Evolutionary conservation across 2,113 vertebrate species (phyloP).

Genomic region (Saccopteryx leptura): DNA sequence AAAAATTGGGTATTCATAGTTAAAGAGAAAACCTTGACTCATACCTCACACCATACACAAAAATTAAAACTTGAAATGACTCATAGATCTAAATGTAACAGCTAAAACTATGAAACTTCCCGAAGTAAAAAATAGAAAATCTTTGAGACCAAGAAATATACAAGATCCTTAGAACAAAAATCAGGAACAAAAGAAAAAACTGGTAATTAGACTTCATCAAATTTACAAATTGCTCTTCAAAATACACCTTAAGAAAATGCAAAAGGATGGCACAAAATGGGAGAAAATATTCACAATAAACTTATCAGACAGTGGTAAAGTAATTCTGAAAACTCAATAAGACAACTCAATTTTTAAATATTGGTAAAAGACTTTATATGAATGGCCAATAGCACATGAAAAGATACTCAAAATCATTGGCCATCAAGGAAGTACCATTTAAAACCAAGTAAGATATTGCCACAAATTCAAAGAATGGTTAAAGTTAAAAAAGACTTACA

Average conservation of each 20-base stretch:
- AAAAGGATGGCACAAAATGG: background rate
- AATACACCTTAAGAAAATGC: slow-evolving; percentile 48
- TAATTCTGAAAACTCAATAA: background rate
- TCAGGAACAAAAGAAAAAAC: slow-evolving; percentile 11
- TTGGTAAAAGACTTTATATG: background rate
- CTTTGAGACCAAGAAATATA: slow-evolving; percentile 6
- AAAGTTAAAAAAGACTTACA: slow-evolving; percentile 3
- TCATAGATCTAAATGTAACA: slow-evolving; percentile 25
- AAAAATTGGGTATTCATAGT: background rate
- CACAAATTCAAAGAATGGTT: background rate
- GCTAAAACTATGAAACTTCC: background rate
- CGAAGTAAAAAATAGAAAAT: slow-evolving; percentile 15
- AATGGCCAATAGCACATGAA: background rate
- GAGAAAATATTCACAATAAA: slow-evolving; percentile 40
- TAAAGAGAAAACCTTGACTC: background rate
- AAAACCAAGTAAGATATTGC: slow-evolving; percentile 57
- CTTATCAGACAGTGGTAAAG: background rate
- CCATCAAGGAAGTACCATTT: slow-evolving; percentile 3
- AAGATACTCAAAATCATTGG: slow-evolving; percentile 54
- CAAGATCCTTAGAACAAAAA: background rate
- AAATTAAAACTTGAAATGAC: slow-evolving; percentile 43
- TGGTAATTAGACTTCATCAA: slow-evolving; percentile 25
- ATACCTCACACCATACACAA: slow-evolving; percentile 3
- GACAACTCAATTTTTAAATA: slow-evolving; percentile 47
- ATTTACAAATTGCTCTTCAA: slow-evolving; percentile 50